Conservation (phyloP, 2,888 invertebrate species). For the Lithophane semibrunnea region DNA sequence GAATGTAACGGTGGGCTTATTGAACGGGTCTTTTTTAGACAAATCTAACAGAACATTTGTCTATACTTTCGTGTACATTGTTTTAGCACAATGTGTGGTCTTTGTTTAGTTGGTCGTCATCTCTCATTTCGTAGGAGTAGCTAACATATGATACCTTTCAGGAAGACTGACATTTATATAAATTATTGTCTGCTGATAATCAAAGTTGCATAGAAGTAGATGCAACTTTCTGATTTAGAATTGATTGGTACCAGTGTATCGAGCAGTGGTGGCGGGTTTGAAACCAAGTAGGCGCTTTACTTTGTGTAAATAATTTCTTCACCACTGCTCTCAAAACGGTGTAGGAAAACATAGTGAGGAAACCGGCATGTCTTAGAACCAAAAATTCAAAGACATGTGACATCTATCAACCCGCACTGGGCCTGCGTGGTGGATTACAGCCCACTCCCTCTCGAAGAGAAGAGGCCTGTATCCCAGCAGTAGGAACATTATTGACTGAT, state of each 20-base stretch:
- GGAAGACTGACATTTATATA: neutral
- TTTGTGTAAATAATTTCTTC: too few species aligned
- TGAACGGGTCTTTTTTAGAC: conserved; percentile 30
- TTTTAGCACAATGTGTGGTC: conserved; percentile 19
- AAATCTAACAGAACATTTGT: conserved; percentile 23
- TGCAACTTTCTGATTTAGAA: neutral
- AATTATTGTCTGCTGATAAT: neutral
- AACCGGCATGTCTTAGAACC: too few species aligned
- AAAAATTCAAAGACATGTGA: too few species aligned
- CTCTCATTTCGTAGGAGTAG: conserved; percentile 11
- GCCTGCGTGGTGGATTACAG: too few species aligned
- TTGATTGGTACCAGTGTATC: neutral
- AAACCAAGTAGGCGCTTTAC: too few species aligned
- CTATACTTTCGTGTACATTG: conserved; percentile 3
- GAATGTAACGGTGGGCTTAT: conserved; percentile 35
- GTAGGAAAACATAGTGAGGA: too few species aligned
- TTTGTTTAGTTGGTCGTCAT: conserved; percentile 5
- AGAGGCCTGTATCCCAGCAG: too few species aligned
- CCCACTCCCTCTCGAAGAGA: too few species aligned
- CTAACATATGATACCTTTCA: conserved; percentile 12
- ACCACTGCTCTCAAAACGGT: too few species aligned
- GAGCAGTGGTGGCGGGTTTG: too few species aligned
- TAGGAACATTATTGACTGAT: too few species aligned
- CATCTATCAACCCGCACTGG: too few species aligned
- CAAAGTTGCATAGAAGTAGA: neutral